Base-by-base conservation (phyloP, 2,888 invertebrate genomes). In the Globia sparganii region DNA sequence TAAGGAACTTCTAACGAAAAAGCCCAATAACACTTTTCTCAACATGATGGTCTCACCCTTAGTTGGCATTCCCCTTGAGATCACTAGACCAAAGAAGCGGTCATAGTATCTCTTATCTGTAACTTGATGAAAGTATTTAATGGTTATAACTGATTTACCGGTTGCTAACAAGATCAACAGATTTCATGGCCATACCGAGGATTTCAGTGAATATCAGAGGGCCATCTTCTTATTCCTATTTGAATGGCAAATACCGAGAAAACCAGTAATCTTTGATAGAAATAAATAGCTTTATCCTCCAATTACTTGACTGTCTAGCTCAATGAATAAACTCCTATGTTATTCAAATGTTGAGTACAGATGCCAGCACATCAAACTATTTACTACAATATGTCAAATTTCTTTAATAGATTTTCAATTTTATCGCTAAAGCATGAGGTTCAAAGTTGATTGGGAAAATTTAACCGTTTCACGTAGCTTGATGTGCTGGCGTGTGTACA, bases 241-340 rank as follows among this genome's bases (percentile, higher is more conserved):
- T 86, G 87, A 88, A 91, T 89, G 86, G 88, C 87, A 87, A 90
- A 88, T 89, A 88, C 88, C 87, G 86, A 81, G 87, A 88, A 87
- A 78, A 87, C 86, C 84, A 85, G 78, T 82, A 87, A 89, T 78
- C 69, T 77, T 77, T 77, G 62, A 77, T 67, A 71, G 46, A 67
- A 71, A 74, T 70, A 40, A 80, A 78, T 80, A 72, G 56, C 81
- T 72, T 71, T 77, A 77, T 77, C 31, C 58, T 73, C 34, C 80
- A 72, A 74, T 75, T 64, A 72, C 34, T 59, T 21, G 40, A 58
- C 37, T 84, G 62, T 72, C 43, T 72, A 67, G 34, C 9, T 43
- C 31, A 64, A 56, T n/a, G 31, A 66, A 80, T 40, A 66, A 9
- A 53, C 28, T 67, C 31, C 4, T 43, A 28, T 34, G 43, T 61